Evolutionary conservation across 2,113 vertebrate genomes (phyloP), one percentile per base, ranked within the genome.

Genomic region (Neodon shergylaensis): DNA sequence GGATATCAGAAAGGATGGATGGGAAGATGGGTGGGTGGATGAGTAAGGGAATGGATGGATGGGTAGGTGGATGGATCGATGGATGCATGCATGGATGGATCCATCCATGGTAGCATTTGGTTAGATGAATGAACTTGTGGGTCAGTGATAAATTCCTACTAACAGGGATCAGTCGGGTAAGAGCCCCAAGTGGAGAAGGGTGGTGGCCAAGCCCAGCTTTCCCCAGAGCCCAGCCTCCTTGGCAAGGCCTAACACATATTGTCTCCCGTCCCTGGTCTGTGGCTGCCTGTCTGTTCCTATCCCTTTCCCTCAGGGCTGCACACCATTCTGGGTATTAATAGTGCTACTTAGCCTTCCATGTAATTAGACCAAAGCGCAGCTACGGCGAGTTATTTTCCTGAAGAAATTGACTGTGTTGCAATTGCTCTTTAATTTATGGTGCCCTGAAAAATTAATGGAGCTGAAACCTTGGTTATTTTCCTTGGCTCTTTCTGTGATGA

Each of bases 371-470:
- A 68, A 76, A 94, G 68, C 90, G 36, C 91, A 82, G 72, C 44
- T 74, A 86, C 12, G 14, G 92, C 91, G 96, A 88, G 22, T 14
- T 90, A 86, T 77, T 96, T 49, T 94, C 94, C 52, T 7, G 6
- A 91, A 65, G 91, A 96, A 98, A 95, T 42, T 84, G 82, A 88
- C 92, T 77, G 52, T 85, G 31, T 63, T 78, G 77, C 89, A 85
- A 94, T 94, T 94, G 66, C 82, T 95, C 61, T 79, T 82, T 96
- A 97, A 97, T 97, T 98, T 94, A 96, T 42, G 87, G 61, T 39
- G 49, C 77, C 92, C 95, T 92, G 91, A 90, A 91, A 98, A 96
- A 76, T 96, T 96, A 97, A 95, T 94, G 94, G 97, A 95, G 96
- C 96, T 96, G 94, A 97, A 98, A 96, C 90, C 96, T 66, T 91